These are phyloP conservation scores for Mirza zaza DNA, from an alignment of 2,113 vertebrate genomes.

Conservation along the genomic window DNA sequence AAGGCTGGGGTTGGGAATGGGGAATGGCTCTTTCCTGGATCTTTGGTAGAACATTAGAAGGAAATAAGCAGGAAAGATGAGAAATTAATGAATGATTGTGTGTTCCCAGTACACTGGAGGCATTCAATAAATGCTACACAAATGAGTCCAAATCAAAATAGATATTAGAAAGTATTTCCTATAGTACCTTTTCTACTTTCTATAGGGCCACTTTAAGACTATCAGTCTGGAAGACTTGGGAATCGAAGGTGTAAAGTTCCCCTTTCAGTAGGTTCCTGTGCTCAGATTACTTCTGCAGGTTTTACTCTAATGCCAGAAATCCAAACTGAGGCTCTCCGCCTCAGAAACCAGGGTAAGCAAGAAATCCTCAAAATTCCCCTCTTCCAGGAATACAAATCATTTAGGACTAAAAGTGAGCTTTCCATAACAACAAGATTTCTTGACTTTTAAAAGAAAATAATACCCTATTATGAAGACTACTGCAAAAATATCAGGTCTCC, in stretches of 20 bases:
- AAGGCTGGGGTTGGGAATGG: neutral
- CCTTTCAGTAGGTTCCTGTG: neutral
- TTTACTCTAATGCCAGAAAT: conserved; percentile 31
- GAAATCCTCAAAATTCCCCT: conserved; percentile 35
- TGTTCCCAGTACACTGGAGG: neutral
- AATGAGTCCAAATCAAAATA: conserved; percentile 18
- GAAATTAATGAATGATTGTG: conserved; percentile 27
- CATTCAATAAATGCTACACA: neutral
- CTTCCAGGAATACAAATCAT: neutral
- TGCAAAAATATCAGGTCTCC: neutral
- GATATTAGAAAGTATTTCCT: neutral
- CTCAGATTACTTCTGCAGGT: neutral
- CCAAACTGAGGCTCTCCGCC: neutral
- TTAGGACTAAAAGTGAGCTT: neutral
- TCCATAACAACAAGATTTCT: neutral
- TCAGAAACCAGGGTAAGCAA: conserved; percentile 1
- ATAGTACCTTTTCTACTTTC: neutral
- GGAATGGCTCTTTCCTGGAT: neutral
- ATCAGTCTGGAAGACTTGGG: neutral
- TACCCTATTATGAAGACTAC: neutral
- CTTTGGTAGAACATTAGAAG: conserved; percentile 47
- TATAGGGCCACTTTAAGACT: neutral
- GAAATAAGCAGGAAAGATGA: conserved; percentile 47
- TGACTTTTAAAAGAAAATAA: conserved; percentile 48
- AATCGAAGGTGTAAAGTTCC: neutral